A percentile compares a stretch with the other conserved stretches of the same genome.
Evolutionary conservation across 2,888 invertebrate species (phyloP).

Genomic region (Apantesis nais): DNA sequence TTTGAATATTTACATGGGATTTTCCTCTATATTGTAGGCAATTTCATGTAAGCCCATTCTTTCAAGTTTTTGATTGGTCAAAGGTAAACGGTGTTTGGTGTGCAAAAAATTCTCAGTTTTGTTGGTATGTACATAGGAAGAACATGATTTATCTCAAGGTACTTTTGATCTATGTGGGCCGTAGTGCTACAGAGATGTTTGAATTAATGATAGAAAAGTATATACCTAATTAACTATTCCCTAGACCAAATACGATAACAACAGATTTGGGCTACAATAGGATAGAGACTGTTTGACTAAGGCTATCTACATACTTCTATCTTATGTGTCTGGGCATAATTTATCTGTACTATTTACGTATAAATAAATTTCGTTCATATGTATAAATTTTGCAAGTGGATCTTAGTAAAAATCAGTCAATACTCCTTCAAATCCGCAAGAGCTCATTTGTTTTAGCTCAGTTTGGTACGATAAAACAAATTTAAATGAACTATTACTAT

Average conservation of each 20-base stretch:
- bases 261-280: background rate
- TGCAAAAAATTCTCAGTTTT: background rate
- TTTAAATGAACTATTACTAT: no score
- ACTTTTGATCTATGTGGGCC: background rate
- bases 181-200: background rate
- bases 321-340: background rate
- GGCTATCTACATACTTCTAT: background rate
- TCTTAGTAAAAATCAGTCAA: no score
- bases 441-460: no score
- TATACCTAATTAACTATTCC: background rate
- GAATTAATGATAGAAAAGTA: background rate
- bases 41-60: conserved; percentile 31
- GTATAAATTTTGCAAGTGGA: background rate
- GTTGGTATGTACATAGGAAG: background rate
- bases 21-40: conserved; percentile 52
- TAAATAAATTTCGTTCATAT: no score
- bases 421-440: no score
- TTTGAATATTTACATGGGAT: conserved; percentile 64
- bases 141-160: background rate
- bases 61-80: conserved; percentile 17
- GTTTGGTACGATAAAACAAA: no score
- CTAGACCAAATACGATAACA: background rate
- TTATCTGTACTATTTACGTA: no score
- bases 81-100: background rate
- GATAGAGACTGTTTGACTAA: background rate